These are phyloP conservation scores for Macrotus californicus DNA, from an alignment of 2,113 vertebrate species.

Conservation along the genomic window DNA sequence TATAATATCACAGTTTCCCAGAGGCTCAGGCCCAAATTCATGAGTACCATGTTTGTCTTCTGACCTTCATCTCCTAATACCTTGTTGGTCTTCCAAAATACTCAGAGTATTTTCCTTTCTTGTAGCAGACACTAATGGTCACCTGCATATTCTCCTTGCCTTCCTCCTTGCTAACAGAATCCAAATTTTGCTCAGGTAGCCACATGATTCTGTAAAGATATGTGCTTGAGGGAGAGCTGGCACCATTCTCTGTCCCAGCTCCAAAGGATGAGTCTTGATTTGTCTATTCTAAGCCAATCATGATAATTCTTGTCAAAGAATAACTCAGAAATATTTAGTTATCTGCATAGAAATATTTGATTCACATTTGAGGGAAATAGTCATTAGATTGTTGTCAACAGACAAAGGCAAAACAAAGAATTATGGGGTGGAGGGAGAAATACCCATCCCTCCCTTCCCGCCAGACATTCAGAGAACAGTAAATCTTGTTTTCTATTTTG, in stretches of 20 bases:
- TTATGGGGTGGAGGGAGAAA: neutral
- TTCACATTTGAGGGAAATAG: neutral
- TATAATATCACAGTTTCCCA: neutral
- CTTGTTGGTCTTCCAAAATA: neutral
- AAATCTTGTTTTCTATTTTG: constrained; percentile 23
- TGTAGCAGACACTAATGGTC: neutral
- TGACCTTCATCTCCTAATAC: neutral
- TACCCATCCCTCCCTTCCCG: neutral
- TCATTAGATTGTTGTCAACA: neutral
- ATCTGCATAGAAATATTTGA: constrained; percentile 15
- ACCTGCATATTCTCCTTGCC: neutral
- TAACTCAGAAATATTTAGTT: constrained; percentile 26
- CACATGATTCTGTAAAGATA: neutral
- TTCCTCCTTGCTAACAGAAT: neutral
- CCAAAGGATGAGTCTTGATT: neutral
- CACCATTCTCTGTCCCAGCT: neutral
- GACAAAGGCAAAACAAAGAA: constrained; percentile 19
- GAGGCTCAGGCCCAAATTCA: neutral
- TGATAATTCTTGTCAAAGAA: constrained; percentile 28
- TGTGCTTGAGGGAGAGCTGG: neutral
- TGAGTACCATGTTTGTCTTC: neutral
- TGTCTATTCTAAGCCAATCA: neutral
- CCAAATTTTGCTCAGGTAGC: neutral
- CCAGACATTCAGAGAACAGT: neutral
- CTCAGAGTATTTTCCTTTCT: neutral